Conservation (phyloP, 2,888 invertebrate genomes). For the Drosophila meridionalis region DNA sequence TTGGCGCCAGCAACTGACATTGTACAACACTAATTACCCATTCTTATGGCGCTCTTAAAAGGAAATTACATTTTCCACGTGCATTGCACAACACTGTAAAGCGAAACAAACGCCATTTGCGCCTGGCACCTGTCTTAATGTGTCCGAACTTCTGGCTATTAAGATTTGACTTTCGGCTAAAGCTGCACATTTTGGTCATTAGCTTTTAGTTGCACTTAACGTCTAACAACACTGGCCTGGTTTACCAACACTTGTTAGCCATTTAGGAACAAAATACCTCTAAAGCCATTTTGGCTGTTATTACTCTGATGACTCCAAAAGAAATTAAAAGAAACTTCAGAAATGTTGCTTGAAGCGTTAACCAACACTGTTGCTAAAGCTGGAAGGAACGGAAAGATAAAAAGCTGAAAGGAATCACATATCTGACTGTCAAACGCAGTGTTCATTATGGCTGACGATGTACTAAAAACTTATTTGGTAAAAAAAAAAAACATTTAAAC, state of each 20-base stretch:
- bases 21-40: conserved; percentile 56
- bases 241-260: neutral
- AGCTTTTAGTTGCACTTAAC: conserved; percentile 6
- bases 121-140: neutral
- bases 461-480: no score
- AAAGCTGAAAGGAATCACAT: no score
- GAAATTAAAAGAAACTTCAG: no score
- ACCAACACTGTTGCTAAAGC: neutral
- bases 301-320: neutral
- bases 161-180: neutral
- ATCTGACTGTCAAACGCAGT: no score
- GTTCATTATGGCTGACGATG: no score
- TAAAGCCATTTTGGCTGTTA: neutral
- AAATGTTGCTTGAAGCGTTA: neutral
- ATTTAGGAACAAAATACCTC: neutral
- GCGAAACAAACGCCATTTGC: neutral
- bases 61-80: conserved; percentile 22
- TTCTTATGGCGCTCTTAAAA: conserved; percentile 37
- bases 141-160: conserved; percentile 1
- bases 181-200: neutral
- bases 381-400: no score
- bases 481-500: no score
- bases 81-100: conserved; percentile 23
- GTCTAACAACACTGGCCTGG: conserved; percentile 24
- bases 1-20: conserved; percentile 37